Percentiles rank a stretch among this genome's conserved stretches.
phyloP scores from a whole-genome alignment of 2,797 vertebrate genomes.

The Myiotriccus ornatus region DNA sequence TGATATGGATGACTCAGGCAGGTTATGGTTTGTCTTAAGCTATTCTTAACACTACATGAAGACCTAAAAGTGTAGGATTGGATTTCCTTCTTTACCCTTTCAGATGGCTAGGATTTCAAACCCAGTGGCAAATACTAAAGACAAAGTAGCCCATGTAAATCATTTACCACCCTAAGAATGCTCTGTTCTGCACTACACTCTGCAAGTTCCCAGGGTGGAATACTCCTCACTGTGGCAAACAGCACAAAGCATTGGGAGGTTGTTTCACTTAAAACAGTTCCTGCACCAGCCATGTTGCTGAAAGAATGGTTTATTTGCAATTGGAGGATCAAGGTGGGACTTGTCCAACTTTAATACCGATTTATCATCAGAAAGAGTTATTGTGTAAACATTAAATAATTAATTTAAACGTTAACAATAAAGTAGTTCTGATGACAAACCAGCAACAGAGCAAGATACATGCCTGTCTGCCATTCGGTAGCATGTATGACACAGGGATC shows the following conservation, averaged over 20 bases:
- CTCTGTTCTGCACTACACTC: neutral
- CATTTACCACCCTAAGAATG: neutral
- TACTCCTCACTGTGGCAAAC: neutral
- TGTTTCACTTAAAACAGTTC: neutral
- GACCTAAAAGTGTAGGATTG: constrained; percentile 41
- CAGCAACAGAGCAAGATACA: neutral
- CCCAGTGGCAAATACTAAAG: constrained; percentile 33
- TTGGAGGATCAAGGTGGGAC: neutral
- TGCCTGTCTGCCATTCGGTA: neutral
- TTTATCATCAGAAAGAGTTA: constrained; percentile 21
- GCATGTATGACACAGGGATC: neutral
- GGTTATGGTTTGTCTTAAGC: constrained; percentile 59
- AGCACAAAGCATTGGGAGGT: neutral
- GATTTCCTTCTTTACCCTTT: constrained; percentile 36
- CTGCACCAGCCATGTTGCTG: neutral
- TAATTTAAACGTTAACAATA: constrained; percentile 26
- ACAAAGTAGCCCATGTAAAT: neutral
- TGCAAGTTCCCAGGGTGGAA: constrained; percentile 1
- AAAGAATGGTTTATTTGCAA: neutral
- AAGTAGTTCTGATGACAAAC: constrained; percentile 41
- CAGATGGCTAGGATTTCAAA: constrained; percentile 15
- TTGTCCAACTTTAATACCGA: neutral
- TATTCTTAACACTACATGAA: constrained; percentile 59
- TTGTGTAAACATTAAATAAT: constrained; percentile 38
- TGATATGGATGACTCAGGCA: constrained; percentile 56